Conservation (phyloP, 2,888 invertebrate species). For the Drosophila nr. medialis region DNA sequence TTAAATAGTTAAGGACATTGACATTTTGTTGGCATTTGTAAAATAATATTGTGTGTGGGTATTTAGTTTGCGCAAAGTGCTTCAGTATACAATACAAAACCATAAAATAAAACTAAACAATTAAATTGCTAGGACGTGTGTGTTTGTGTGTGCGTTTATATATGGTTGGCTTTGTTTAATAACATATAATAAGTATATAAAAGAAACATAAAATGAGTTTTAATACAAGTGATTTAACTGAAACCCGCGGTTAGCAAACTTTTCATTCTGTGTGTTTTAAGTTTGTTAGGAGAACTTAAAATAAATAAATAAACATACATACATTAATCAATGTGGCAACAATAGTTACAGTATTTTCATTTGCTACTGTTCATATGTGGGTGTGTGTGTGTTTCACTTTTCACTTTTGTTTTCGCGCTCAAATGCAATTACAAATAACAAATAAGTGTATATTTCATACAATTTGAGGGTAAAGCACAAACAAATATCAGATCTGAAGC, state of each 20-base stretch:
- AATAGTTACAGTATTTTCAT: slow-evolving; percentile 69
- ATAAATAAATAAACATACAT: slow-evolving; percentile 76
- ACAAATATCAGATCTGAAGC: slow-evolving; percentile 47
- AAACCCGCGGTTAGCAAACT: slow-evolving; percentile 66
- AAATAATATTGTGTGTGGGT: slow-evolving; percentile 55
- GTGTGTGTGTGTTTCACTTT: slow-evolving; percentile 14
- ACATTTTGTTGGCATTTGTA: slow-evolving; percentile 69
- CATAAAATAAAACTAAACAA: slow-evolving; percentile 69
- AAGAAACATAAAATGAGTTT: slow-evolving; percentile 52
- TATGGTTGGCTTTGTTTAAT: slow-evolving; percentile 49
- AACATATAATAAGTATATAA: slow-evolving; percentile 53
- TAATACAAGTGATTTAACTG: slow-evolving; percentile 65
- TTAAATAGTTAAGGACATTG: slow-evolving; percentile 80
- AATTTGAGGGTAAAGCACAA: slow-evolving; percentile 64
- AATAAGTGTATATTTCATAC: slow-evolving; percentile 63
- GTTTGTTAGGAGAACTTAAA: slow-evolving; percentile 69
- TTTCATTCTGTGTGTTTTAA: slow-evolving; percentile 31
- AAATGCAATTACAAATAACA: slow-evolving; percentile 76
- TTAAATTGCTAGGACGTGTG: slow-evolving; percentile 74
- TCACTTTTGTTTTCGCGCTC: slow-evolving; percentile 53
- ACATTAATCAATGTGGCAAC: slow-evolving; percentile 69
- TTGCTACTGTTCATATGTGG: slow-evolving; percentile 18
- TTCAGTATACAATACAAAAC: slow-evolving; percentile 44
- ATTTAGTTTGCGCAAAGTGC: slow-evolving; percentile 60
- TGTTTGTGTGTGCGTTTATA: slow-evolving; percentile 25